A percentile compares a stretch with the other conserved stretches of the same genome.
Conservation (phyloP, 2,888 invertebrate genomes). For the Stenoptilia bipunctidactyla region DNA sequence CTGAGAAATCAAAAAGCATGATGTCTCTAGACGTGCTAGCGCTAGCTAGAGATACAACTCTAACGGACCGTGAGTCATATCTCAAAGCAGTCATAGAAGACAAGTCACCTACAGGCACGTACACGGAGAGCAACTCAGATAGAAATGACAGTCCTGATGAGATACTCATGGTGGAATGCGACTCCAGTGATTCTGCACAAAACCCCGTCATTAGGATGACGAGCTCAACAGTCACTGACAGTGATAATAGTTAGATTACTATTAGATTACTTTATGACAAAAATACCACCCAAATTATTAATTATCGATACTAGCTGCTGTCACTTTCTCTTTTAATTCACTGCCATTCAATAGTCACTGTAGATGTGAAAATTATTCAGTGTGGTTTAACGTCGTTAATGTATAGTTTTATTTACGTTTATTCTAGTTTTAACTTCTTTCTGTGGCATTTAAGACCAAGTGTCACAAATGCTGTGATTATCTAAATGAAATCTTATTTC, state of each 20-base stretch:
- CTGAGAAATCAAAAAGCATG: constrained; percentile 60
- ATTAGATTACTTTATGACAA: too few species aligned
- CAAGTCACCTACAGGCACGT: constrained; percentile 57
- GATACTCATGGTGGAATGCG: constrained; percentile 60
- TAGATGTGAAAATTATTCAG: too few species aligned
- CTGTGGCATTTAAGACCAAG: too few species aligned
- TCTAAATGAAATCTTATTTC: too few species aligned
- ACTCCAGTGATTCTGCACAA: constrained; percentile 57
- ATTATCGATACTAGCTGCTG: too few species aligned
- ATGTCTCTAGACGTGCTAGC: constrained; percentile 60
- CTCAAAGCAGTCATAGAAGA: constrained; percentile 62
- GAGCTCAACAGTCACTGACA: constrained; percentile 53
- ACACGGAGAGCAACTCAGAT: constrained; percentile 60
- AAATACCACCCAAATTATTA: too few species aligned
- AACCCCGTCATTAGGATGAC: constrained; percentile 64
- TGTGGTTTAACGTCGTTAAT: too few species aligned
- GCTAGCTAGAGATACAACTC: constrained; percentile 47
- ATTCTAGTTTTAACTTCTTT: too few species aligned
- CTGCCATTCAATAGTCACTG: too few species aligned
- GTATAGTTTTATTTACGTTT: too few species aligned
- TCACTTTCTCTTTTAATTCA: too few species aligned
- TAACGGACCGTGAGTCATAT: constrained; percentile 55
- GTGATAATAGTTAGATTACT: constrained; percentile 47
- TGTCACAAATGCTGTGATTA: too few species aligned
- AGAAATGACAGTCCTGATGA: constrained; percentile 61